phyloP scores from a whole-genome alignment of 1,140 invertebrate species.

The Zaprionus vittiger region DNA sequence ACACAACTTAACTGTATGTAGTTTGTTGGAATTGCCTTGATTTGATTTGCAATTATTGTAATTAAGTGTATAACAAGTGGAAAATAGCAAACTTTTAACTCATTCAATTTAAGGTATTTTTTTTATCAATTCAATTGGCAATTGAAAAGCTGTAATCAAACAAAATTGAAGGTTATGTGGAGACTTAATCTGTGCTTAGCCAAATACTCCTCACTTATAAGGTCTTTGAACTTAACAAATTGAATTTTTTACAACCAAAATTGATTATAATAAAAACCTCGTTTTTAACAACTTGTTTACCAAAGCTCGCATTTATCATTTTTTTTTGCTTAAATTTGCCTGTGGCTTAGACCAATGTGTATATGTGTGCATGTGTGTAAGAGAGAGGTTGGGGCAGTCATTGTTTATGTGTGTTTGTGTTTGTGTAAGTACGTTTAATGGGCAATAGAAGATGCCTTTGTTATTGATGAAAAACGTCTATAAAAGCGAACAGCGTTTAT shows the following conservation, averaged over 20 bases:
- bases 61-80: background rate
- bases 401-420: conserved; percentile 20
- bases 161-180: background rate
- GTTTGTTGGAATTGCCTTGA: background rate
- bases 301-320: background rate
- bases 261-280: conserved; percentile 7
- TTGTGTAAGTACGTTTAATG: conserved; percentile 55
- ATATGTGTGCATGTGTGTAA: conserved; percentile 4
- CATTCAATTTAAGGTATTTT: background rate
- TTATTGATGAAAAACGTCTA: conserved; percentile 77
- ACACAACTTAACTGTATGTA: background rate
- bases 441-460: conserved; percentile 46
- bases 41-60: conserved; percentile 11
- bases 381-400: background rate
- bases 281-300: conserved; percentile 4
- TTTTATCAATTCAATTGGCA: background rate
- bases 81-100: background rate
- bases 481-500: conserved; percentile 67
- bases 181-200: background rate
- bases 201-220: background rate
- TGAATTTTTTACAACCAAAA: background rate
- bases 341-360: background rate
- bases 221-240: background rate
- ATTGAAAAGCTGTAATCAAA: background rate
- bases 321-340: background rate